Evolutionary conservation across 2,113 vertebrate genomes (phyloP).

Genomic region (Catharus minimus): DNA sequence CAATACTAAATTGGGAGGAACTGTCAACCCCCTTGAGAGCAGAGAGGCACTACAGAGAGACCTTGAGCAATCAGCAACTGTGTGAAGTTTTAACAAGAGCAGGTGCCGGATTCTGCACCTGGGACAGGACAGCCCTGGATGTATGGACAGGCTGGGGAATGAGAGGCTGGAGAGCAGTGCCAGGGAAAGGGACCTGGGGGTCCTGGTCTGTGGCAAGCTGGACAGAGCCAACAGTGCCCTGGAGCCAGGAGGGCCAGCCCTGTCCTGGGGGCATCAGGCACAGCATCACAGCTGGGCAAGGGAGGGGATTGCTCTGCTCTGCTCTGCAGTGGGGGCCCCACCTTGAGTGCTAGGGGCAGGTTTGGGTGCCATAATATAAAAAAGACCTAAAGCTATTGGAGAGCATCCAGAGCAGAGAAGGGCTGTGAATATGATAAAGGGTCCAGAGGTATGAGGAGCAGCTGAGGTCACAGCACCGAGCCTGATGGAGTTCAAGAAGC

Average conservation of each 20-base stretch:
- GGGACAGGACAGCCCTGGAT: background rate
- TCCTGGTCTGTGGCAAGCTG: accelerated
- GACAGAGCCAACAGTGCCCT: background rate
- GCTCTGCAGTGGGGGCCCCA: background rate
- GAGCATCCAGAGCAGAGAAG: background rate
- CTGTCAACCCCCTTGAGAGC: no score
- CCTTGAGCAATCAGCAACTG: accelerated
- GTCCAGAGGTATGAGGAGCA: background rate
- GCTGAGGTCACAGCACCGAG: background rate
- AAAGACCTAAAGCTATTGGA: background rate
- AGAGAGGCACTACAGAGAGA: background rate
- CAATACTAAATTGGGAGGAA: background rate
- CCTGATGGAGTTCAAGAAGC: background rate
- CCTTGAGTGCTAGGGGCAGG: accelerated
- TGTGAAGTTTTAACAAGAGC: background rate
- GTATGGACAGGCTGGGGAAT: background rate
- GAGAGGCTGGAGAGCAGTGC: background rate
- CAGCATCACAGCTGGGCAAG: accelerated
- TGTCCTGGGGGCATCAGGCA: background rate
- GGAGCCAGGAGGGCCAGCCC: background rate
- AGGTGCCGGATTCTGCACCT: background rate
- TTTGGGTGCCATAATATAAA: background rate
- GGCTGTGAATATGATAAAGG: background rate
- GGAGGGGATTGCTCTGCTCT: background rate
- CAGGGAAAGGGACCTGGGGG: background rate